Evolutionary conservation across 2,797 vertebrate species (phyloP).

Genomic region (Sandelia bainsii): DNA sequence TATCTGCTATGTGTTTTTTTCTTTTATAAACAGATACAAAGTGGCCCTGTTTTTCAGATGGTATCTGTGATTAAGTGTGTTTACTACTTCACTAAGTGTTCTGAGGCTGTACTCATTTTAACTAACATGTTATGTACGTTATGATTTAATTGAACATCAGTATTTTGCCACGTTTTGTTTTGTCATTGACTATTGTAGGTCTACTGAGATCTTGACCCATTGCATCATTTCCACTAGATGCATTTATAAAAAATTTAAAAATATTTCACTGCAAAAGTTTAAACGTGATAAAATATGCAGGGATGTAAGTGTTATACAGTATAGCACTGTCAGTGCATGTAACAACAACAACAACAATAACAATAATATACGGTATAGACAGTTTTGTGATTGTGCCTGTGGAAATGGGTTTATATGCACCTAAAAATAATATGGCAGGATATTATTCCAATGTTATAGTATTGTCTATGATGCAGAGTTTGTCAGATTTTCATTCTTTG

Average conservation of each 20-base stretch:
- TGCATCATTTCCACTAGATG: background rate
- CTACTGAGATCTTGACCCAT: background rate
- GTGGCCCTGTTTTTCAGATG: constrained; percentile 17
- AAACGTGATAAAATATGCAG: constrained; percentile 21
- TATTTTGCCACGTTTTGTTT: constrained; percentile 6
- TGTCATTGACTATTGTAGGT: constrained; percentile 2
- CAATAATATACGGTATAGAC: background rate
- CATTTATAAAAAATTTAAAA: constrained; percentile 12
- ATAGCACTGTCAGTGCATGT: background rate
- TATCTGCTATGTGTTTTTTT: constrained; percentile 16
- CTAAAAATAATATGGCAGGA: background rate
- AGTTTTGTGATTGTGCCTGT: constrained; percentile 8
- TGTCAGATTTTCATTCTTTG: constrained; percentile 22
- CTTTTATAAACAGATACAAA: constrained; percentile 42
- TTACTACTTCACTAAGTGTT: constrained; percentile 16
- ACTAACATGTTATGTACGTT: background rate
- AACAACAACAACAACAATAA: too few species aligned
- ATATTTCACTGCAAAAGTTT: background rate
- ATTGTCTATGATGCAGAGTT: constrained; percentile 6
- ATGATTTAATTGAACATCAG: constrained; percentile 5
- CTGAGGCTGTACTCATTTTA: constrained; percentile 25
- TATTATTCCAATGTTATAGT: constrained; percentile 3
- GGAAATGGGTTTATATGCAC: constrained; percentile 16
- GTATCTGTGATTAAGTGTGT: constrained; percentile 17
- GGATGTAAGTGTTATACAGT: background rate